Evolutionary conservation across 2,113 vertebrate species (phyloP).

Genomic region (Silurus asotus): DNA sequence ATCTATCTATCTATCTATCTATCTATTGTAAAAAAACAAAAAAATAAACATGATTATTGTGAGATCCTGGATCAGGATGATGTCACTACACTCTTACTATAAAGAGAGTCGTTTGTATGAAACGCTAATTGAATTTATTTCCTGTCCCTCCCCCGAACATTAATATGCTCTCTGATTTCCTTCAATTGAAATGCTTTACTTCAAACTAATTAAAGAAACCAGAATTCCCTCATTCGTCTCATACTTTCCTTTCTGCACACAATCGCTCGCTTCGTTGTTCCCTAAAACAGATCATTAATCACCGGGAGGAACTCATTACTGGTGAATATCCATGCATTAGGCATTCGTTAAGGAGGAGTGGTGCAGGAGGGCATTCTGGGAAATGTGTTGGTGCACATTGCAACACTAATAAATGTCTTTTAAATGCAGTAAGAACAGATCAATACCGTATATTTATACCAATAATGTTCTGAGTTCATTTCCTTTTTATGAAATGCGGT

Average conservation of each 20-base stretch:
- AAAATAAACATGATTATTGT: too few relatives aligned
- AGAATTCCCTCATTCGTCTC: not conserved
- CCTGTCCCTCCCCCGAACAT: not conserved
- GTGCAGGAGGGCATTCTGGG: not conserved
- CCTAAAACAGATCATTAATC: constrained; percentile 7
- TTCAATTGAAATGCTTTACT: not conserved
- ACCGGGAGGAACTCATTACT: not conserved
- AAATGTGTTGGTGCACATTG: not conserved
- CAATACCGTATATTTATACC: not conserved
- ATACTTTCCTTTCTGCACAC: not conserved
- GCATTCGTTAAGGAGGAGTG: not conserved
- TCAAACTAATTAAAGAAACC: not conserved
- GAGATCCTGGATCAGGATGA: too few relatives aligned
- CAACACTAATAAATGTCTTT: not conserved
- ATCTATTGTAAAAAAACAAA: too few relatives aligned
- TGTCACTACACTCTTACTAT: too few relatives aligned
- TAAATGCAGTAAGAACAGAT: not conserved
- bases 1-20: too few relatives aligned
- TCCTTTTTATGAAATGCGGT: not conserved
- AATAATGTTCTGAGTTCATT: not conserved
- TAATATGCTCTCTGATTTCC: not conserved
- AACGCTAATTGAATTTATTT: not conserved
- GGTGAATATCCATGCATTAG: not conserved
- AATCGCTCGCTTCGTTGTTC: not conserved
- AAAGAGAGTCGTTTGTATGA: not conserved